phyloP scores from a whole-genome alignment of 2,113 vertebrate species.

The human region DNA sequence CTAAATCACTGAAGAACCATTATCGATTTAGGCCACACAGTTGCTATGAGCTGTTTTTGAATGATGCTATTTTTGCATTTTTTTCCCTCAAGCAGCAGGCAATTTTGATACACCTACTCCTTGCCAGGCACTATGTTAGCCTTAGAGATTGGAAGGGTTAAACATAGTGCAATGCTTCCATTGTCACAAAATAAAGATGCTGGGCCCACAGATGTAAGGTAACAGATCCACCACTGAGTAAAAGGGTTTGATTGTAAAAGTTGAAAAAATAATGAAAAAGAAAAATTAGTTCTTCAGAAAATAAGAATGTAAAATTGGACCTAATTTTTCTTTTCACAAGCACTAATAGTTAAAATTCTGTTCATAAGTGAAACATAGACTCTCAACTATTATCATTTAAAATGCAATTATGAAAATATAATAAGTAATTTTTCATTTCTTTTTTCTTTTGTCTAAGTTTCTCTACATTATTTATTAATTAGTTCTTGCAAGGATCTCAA shows the following conservation, averaged over 20 bases:
- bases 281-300: background rate
- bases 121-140: accelerated
- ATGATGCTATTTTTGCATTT: background rate
- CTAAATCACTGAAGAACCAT: background rate
- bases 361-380: slow-evolving; percentile 20
- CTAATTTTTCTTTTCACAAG: slow-evolving; percentile 26
- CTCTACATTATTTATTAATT: slow-evolving; percentile 62
- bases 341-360: slow-evolving; percentile 1
- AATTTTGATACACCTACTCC: background rate
- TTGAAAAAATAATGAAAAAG: slow-evolving; percentile 18
- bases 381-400: slow-evolving; percentile 30
- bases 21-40: background rate
- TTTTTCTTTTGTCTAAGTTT: slow-evolving; percentile 41
- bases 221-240: background rate
- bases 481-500: slow-evolving; percentile 5
- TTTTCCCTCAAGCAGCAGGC: background rate
- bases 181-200: background rate
- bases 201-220: background rate
- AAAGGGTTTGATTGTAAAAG: background rate
- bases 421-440: slow-evolving; percentile 34
- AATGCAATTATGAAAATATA: slow-evolving; percentile 58
- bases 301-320: background rate
- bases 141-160: background rate
- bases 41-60: background rate
- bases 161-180: accelerated